Conservation (phyloP, 2,888 invertebrate species). For the Apodemia duryi region DNA sequence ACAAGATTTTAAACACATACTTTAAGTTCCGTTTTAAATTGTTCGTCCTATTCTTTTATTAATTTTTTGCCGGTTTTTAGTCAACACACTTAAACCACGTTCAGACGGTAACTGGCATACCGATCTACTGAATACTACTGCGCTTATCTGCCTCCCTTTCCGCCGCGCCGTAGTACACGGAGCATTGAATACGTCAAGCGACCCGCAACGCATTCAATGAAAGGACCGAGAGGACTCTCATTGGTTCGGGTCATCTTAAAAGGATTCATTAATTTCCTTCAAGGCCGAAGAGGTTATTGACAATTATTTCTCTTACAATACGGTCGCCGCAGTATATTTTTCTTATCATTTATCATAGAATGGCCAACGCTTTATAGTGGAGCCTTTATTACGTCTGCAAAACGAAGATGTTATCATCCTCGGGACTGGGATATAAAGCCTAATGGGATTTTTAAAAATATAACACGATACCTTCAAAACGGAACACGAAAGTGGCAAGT, state of each 20-base stretch:
- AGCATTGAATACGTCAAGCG: slow-evolving; percentile 64
- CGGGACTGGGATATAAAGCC: too few relatives aligned
- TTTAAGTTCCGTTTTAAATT: background rate
- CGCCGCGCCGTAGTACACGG: slow-evolving; percentile 46
- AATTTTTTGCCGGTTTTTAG: background rate
- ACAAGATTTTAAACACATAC: slow-evolving; percentile 2
- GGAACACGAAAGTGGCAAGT: too few relatives aligned
- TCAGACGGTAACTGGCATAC: slow-evolving; percentile 51
- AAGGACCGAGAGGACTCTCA: slow-evolving; percentile 34
- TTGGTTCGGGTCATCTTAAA: slow-evolving; percentile 19
- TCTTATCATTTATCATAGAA: background rate
- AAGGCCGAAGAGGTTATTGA: slow-evolving; percentile 20
- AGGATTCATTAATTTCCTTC: slow-evolving; percentile 17
- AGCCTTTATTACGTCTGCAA: too few relatives aligned
- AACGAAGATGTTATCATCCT: too few relatives aligned
- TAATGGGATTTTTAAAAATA: too few relatives aligned
- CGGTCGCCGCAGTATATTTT: background rate
- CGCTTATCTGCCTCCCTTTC: slow-evolving; percentile 36
- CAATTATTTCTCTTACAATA: slow-evolving; percentile 10
- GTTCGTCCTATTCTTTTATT: background rate
- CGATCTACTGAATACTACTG: slow-evolving; percentile 19
- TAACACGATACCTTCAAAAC: too few relatives aligned
- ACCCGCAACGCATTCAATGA: slow-evolving; percentile 58
- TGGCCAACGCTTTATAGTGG: too few relatives aligned
- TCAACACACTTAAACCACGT: slow-evolving; percentile 51